Percentiles rank a stretch among this genome's conserved stretches.
These are phyloP conservation scores for Chelonus insularis DNA, from an alignment of 1,140 invertebrate species.

Conservation along the genomic window DNA sequence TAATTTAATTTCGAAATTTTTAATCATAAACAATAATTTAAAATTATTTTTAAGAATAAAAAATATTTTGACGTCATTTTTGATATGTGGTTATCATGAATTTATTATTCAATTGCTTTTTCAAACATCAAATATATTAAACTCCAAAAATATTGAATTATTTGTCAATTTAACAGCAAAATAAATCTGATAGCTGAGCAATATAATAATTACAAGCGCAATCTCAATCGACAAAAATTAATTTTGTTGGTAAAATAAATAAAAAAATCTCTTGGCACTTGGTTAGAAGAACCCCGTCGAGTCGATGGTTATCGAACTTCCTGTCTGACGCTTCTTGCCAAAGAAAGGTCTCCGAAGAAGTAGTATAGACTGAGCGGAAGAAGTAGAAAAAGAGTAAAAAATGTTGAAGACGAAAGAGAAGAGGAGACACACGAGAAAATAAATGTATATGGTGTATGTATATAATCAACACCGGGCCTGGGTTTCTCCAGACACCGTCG, in stretches of 20 bases:
- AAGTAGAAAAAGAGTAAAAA: not conserved
- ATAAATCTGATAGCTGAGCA: no score
- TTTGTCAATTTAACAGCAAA: no score
- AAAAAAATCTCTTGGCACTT: slow-evolving; percentile 19
- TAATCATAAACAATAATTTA: no score
- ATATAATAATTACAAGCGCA: no score
- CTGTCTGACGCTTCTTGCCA: not conserved
- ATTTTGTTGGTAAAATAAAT: not conserved
- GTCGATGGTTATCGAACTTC: slow-evolving; percentile 20
- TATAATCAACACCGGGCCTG: slow-evolving; percentile 27
- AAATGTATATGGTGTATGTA: slow-evolving; percentile 9
- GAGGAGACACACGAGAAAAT: slow-evolving; percentile 11
- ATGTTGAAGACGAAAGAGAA: not conserved
- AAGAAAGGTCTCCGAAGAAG: slow-evolving; percentile 1
- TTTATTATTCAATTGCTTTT: no score
- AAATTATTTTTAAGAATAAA: no score
- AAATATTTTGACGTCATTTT: no score
- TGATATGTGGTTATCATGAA: no score
- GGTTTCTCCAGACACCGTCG: slow-evolving; percentile 17
- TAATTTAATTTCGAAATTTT: no score
- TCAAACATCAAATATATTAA: no score
- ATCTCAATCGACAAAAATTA: no score
- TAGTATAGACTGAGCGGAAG: slow-evolving; percentile 2
- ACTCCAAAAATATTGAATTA: no score
- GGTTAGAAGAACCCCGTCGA: not conserved